Evolutionary conservation across 2,888 invertebrate genomes (phyloP), one percentile per base, ranked within the genome.

Genomic region (Taphrorychus bicolor): DNA sequence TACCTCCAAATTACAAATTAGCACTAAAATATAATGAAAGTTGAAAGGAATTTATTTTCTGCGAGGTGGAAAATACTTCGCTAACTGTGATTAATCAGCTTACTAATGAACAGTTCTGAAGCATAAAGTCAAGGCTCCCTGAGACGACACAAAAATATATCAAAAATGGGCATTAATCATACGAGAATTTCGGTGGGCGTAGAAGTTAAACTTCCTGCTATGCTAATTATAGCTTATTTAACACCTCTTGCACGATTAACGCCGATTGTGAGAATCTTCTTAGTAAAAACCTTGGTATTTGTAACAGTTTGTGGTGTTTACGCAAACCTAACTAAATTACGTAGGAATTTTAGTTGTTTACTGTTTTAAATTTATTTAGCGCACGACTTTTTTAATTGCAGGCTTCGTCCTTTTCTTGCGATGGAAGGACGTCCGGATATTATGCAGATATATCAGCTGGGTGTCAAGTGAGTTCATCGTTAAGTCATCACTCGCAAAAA

Each of bases 381-480:
- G n/a, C 32, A 11, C 7, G 32, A 32, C 32, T 7, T 3, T 32
- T 32, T 11, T 32, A 32, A 32, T 32, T 32, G 9, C 3, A 32
- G 32, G 9, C 32, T 32, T 32, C 32, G 3, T 32, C 32, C 5
- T 92, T 92, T 80, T 87, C 89, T 0, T 91, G 91, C 73, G 81
- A 84, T 23, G 89, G 89, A 41, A 84, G 90, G 19, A 84, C 85
- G 3, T 81, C 89, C 0, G 92, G 92, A 0, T 92, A 91, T 79
- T 92, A 91, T 76, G 91, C 91, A 1, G 91, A 92, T 76, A 83
- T 91, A 56, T 87, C 89, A 68, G 88, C 90, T 4, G 91, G 89
- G 53, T 91, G 91, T 77, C 90, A 91, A 86, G 90, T 90, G 78
- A 81, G 19, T 54, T 23, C 5, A 14, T 19, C 19, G 9, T 51